Evolutionary conservation across 2,797 vertebrate genomes (phyloP).

Genomic region (Manis javanica): DNA sequence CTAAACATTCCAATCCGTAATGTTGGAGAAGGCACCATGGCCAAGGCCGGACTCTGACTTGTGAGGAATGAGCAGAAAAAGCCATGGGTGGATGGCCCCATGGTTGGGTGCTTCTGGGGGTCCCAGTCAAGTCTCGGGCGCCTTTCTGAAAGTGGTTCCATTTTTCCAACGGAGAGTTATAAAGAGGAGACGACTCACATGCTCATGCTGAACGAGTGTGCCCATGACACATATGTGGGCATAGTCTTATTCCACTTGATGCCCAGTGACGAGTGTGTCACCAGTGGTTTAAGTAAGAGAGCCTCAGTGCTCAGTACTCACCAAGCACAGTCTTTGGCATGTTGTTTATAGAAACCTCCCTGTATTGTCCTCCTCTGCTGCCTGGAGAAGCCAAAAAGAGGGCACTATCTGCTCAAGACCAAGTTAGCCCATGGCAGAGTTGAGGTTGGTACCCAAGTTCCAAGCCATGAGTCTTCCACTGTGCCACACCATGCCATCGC

Average conservation of each 20-base stretch:
- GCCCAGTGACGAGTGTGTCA: too few relatives aligned
- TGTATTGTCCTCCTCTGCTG: background rate
- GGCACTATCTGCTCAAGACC: background rate
- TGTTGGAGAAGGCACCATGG: accelerated
- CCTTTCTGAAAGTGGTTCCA: background rate
- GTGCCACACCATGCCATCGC: too few relatives aligned
- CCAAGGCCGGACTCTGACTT: too few relatives aligned
- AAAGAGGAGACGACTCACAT: background rate
- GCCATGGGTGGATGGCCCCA: background rate
- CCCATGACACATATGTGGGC: accelerated
- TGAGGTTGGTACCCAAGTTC: background rate
- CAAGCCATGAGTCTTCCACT: background rate
- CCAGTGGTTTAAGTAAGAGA: background rate
- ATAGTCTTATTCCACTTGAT: accelerated
- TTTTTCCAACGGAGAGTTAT: background rate
- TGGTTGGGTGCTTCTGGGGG: background rate
- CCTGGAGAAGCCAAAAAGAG: background rate
- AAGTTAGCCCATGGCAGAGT: background rate
- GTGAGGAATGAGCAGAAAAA: background rate
- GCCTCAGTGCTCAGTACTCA: background rate
- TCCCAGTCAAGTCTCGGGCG: background rate
- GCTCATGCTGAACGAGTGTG: accelerated
- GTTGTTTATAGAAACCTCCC: background rate
- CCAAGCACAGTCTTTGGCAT: background rate
- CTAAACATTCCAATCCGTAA: too few relatives aligned